A percentile compares a stretch with the other conserved stretches of the same genome.
These are phyloP conservation scores for Cynaeus angustus DNA, from an alignment of 2,888 invertebrate genomes.

Conservation along the genomic window DNA sequence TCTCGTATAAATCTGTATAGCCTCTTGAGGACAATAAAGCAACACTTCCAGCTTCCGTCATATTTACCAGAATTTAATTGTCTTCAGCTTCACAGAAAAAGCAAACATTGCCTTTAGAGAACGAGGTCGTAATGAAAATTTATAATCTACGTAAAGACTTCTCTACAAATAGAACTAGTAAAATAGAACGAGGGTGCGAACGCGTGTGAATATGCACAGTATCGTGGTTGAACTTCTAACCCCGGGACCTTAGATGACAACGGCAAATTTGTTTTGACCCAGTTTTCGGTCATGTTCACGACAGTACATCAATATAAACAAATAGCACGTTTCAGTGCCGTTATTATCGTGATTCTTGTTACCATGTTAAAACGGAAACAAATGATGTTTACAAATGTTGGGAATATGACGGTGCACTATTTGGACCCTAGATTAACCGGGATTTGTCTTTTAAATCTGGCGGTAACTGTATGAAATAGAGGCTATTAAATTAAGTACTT, in stretches of 20 bases:
- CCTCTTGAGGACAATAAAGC: constrained; percentile 47
- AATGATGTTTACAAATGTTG: constrained; percentile 47
- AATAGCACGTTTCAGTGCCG: constrained; percentile 47
- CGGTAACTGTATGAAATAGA: background rate
- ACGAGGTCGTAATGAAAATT: constrained; percentile 43
- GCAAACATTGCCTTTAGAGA: constrained; percentile 30
- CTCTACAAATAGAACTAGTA: constrained; percentile 34
- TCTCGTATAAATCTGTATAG: constrained; percentile 37
- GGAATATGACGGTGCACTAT: constrained; percentile 48
- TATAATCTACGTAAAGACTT: constrained; percentile 34
- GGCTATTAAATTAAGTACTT: constrained; percentile 18
- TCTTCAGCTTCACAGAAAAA: constrained; percentile 39
- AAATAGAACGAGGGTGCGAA: constrained; percentile 32
- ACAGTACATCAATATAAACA: constrained; percentile 50
- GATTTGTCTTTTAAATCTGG: constrained; percentile 25
- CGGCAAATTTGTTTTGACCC: constrained; percentile 42
- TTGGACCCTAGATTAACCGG: constrained; percentile 33
- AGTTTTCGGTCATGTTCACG: constrained; percentile 45
- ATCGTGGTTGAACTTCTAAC: constrained; percentile 26
- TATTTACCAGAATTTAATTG: constrained; percentile 47
- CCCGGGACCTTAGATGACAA: constrained; percentile 35
- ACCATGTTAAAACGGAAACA: constrained; percentile 49
- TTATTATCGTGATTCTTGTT: constrained; percentile 49
- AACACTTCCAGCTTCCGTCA: constrained; percentile 38
- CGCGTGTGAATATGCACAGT: constrained; percentile 4